These are phyloP conservation scores for Antheraea mylitta DNA, from an alignment of 1,140 invertebrate genomes.

Conservation along the genomic window DNA sequence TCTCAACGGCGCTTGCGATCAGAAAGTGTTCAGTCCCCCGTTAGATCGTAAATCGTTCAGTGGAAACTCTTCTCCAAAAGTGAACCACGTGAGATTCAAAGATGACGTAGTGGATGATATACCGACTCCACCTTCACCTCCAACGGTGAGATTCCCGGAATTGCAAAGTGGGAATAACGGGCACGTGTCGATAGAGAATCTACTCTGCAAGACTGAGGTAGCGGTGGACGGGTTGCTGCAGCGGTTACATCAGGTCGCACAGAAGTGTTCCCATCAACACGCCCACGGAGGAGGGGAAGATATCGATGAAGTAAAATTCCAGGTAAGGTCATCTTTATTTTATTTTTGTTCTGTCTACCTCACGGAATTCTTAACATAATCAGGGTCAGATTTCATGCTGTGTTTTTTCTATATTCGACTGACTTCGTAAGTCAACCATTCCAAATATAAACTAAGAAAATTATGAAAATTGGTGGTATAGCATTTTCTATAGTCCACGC, in stretches of 20 bases:
- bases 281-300: conserved; percentile 83
- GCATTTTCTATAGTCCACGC: too few species aligned
- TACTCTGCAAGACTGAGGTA: conserved; percentile 83
- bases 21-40: conserved; percentile 53
- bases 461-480: too few species aligned
- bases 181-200: conserved; percentile 80
- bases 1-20: conserved; percentile 60
- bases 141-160: conserved; percentile 67
- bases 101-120: conserved; percentile 71
- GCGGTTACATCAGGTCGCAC: conserved; percentile 83
- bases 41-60: conserved; percentile 53
- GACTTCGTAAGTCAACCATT: too few species aligned
- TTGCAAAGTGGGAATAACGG: conserved; percentile 76
- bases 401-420: too few species aligned
- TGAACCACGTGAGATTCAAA: conserved; percentile 74
- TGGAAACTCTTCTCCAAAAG: conserved; percentile 55
- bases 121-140: conserved; percentile 71
- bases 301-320: conserved; percentile 86
- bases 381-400: too few species aligned
- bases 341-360: too few species aligned
- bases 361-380: too few species aligned
- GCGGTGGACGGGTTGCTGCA: conserved; percentile 83
- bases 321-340: conserved; percentile 58
- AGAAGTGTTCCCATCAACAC: conserved; percentile 84
- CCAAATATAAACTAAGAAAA: too few species aligned